Evolutionary conservation across 2,113 vertebrate species (phyloP), one percentile per base, ranked within the genome.

Genomic region (Tricholaema leucomelas): DNA sequence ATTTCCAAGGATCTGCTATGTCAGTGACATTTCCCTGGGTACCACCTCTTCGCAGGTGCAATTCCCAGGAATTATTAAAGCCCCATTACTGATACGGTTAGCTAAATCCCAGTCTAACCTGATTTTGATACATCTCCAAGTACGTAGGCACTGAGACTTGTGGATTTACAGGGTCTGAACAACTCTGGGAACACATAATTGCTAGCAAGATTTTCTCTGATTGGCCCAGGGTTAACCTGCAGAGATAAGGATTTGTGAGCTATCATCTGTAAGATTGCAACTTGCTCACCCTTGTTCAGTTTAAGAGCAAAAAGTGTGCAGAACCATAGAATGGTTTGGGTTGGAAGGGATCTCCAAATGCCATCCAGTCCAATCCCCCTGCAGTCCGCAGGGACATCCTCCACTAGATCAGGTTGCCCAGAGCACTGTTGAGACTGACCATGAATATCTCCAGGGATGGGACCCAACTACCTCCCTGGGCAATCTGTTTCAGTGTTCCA

Each of bases 11-110:
- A 65, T 72, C 44, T 60, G 38, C 21, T 60, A 31, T 42, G 70
- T 48, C 55, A 58, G 58, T 78, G 83, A 61, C 48, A 1, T 40
- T 35, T 90, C 70, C 50, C 77, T 44, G 63, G 58, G 66, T 65
- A 6, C 65, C 40, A 9, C 36, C 81, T 90, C 60, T 72, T 58
- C 48, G 77, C 66, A 30, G 80, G 23, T 91, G 75, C 64, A 81
- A 76, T 84, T 91, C 73, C 70, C 54, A 50, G 74, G 66, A 65
- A 48, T 90, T 90, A n/a, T 19, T 73, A 36, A 46, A 91, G 40
- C 25, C 31, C 63, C 2, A 1, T 61, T 90, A 27, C n/a, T 67
- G 87, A 23, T 31, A 28, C 0, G 3, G 17, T 44, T 40, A 23
- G 23, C 48, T 67, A 65, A 83, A 64, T 83, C 54, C 63, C 73